Evolutionary conservation across 53 echinoderm and acorn worm species (phyloP).

Genomic region (Luidia sarsii): DNA sequence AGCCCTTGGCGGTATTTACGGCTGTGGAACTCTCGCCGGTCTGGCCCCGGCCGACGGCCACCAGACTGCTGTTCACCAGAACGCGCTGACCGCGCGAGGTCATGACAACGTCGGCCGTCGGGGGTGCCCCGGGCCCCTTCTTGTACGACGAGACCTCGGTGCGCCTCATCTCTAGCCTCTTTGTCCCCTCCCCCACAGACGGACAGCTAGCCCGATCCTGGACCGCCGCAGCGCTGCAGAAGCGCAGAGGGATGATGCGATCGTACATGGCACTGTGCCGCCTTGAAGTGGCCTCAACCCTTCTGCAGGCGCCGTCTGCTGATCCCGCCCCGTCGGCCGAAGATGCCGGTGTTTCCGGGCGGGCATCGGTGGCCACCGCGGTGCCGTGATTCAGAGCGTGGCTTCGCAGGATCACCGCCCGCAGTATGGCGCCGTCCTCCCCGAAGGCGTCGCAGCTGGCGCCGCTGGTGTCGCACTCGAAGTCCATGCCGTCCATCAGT

Average conservation of each 20-base stretch:
- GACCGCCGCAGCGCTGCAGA: neutral
- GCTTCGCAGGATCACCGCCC: conserved; percentile 39
- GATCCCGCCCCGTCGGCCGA: neutral
- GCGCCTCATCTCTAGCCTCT: neutral
- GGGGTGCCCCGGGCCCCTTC: neutral
- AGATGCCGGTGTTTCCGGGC: neutral
- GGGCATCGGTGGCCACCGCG: neutral
- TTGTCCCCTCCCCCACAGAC: neutral
- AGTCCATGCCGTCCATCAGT: conserved; percentile 32
- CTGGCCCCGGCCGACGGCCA: conserved; percentile 29
- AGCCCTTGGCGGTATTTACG: neutral
- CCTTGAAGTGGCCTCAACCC: too few species aligned
- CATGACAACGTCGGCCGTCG: conserved; percentile 21
- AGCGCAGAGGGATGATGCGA: neutral
- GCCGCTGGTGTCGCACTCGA: conserved; percentile 26
- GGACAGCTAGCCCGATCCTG: neutral
- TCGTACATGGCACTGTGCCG: too few species aligned
- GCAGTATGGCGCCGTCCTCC: conserved; percentile 19
- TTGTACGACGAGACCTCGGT: neutral
- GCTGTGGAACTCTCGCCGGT: neutral
- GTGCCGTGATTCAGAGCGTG: conserved; percentile 36
- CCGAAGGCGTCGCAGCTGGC: conserved; percentile 14
- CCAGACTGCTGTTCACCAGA: conserved; percentile 31
- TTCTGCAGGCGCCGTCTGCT: neutral
- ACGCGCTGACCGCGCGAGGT: conserved; percentile 32